Evolutionary conservation across 2,113 vertebrate genomes (phyloP).

Genomic region (Thinocorus orbignyianus): DNA sequence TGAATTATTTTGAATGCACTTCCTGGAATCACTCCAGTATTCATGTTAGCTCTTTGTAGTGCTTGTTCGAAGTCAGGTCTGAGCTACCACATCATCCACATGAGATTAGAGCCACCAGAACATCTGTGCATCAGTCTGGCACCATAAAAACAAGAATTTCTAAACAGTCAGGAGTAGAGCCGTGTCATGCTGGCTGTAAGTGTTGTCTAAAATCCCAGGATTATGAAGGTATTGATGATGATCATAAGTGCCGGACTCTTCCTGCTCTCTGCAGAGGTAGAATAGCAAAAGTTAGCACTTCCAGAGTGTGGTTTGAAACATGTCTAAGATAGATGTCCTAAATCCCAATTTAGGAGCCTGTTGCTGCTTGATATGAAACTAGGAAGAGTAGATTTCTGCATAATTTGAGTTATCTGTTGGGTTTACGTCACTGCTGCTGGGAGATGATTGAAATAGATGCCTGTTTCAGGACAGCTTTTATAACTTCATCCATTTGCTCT

Average conservation of each 20-base stretch:
- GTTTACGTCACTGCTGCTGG: background rate
- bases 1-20: background rate
- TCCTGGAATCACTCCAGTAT: background rate
- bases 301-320: background rate
- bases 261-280: background rate
- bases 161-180: background rate
- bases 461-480: background rate
- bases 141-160: background rate
- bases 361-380: background rate
- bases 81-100: background rate
- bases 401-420: background rate
- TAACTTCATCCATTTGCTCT: background rate
- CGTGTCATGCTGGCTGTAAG: background rate
- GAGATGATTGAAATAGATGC: background rate
- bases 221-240: background rate
- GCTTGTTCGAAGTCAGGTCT: background rate
- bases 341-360: background rate
- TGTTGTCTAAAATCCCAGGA: background rate
- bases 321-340: background rate
- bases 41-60: background rate
- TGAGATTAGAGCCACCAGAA: background rate
- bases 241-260: background rate
- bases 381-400: background rate
- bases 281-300: background rate
- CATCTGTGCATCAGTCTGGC: background rate